phyloP scores from a whole-genome alignment of 1,140 invertebrate genomes.

The Mizuhopecten yessoensis region DNA sequence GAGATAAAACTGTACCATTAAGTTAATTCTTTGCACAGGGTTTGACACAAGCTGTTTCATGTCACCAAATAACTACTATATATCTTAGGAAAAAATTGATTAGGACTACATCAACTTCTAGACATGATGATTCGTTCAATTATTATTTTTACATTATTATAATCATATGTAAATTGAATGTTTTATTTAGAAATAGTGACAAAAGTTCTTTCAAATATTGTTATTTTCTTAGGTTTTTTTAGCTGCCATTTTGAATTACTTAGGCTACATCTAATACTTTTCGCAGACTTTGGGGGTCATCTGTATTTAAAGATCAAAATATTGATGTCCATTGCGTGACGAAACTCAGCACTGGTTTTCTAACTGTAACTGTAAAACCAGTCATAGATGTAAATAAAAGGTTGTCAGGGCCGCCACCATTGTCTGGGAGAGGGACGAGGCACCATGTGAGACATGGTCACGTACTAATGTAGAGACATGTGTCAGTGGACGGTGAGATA shows the following conservation, averaged over 20 bases:
- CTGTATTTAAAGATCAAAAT: background rate
- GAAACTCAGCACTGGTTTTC: slow-evolving; percentile 26
- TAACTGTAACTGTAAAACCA: slow-evolving; percentile 16
- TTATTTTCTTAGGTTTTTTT: too few species aligned
- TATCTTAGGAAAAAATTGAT: too few species aligned
- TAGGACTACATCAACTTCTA: too few species aligned
- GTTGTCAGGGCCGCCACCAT: background rate
- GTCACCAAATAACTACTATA: too few species aligned
- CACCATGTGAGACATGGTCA: background rate
- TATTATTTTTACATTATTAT: too few species aligned
- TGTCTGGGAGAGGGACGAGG: background rate
- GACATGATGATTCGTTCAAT: too few species aligned
- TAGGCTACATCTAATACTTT: background rate
- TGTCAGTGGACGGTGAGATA: background rate
- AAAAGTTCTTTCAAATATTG: too few species aligned
- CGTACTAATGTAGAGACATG: background rate
- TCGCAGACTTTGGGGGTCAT: slow-evolving; percentile 19
- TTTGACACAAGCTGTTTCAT: too few species aligned
- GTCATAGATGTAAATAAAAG: slow-evolving; percentile 35
- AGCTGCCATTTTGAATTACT: background rate
- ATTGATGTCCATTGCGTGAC: slow-evolving; percentile 32
- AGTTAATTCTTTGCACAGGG: too few species aligned
- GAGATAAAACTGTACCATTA: too few species aligned
- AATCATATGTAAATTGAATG: too few species aligned
- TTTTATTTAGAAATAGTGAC: too few species aligned